Evolutionary conservation across 1,140 invertebrate genomes (phyloP).

Genomic region (Saxidomus purpurata): DNA sequence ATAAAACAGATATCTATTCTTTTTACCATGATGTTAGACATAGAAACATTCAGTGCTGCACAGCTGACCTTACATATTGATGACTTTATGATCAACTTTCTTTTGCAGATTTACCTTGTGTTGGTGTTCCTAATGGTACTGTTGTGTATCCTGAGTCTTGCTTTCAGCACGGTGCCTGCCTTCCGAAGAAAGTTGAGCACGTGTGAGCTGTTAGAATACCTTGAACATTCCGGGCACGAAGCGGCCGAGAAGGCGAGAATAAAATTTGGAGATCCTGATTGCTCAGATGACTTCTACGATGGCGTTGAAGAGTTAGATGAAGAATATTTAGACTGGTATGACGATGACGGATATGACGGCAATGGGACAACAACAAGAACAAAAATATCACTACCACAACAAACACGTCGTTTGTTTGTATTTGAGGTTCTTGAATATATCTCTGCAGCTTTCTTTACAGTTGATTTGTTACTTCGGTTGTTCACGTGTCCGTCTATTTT

Average conservation of each 20-base stretch:
- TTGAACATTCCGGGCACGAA: conserved; percentile 18
- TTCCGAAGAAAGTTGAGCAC: conserved; percentile 33
- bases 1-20: too few relatives aligned
- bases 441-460: conserved; percentile 28
- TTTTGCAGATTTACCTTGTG: conserved; percentile 24
- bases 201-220: conserved; percentile 41
- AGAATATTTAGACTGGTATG: background rate
- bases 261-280: conserved; percentile 19
- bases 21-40: too few relatives aligned
- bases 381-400: background rate
- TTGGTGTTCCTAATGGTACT: conserved; percentile 33
- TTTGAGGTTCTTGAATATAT: conserved; percentile 44
- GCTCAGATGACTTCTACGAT: background rate
- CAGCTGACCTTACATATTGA: too few relatives aligned
- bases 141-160: conserved; percentile 27
- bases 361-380: background rate
- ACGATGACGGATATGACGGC: background rate
- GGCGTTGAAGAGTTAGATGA: background rate
- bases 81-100: too few relatives aligned
- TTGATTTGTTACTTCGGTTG: conserved; percentile 41
- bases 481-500: conserved; percentile 27
- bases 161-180: conserved; percentile 30
- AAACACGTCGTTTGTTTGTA: background rate
- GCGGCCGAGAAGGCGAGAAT: background rate
- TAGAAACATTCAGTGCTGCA: too few relatives aligned